phyloP scores from a whole-genome alignment of 2,797 vertebrate genomes.

The Melanotaenia maccullochi region DNA sequence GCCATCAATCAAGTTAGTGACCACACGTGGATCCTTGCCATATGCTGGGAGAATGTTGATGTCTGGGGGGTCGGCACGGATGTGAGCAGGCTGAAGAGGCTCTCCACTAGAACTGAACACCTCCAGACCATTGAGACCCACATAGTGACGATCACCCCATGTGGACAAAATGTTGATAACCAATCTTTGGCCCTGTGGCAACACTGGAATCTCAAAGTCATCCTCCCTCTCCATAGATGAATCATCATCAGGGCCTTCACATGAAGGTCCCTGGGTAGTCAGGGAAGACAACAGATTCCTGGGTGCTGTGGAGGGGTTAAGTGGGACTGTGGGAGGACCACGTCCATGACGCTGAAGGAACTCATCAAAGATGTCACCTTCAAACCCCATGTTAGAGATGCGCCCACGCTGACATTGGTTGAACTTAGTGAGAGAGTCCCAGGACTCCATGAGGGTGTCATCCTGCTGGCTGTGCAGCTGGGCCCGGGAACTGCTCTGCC shows the following conservation, averaged over 20 bases:
- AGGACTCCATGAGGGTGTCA: conserved; percentile 89
- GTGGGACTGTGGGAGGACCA: conserved; percentile 33
- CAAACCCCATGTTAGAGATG: conserved; percentile 90
- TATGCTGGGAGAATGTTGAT: conserved; percentile 93
- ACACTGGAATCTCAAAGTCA: conserved; percentile 92
- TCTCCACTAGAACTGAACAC: conserved; percentile 92
- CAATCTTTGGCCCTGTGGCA: conserved; percentile 89
- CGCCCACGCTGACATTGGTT: conserved; percentile 93
- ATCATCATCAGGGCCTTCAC: conserved; percentile 73
- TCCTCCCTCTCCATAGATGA: conserved; percentile 75
- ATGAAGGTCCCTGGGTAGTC: conserved; percentile 30
- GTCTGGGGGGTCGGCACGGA: conserved; percentile 90
- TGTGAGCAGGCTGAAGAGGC: conserved; percentile 83
- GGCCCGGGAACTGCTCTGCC: conserved; percentile 51
- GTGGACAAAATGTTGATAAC: conserved; percentile 90
- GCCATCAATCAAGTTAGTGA: conserved; percentile 90
- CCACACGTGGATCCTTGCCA: conserved; percentile 90
- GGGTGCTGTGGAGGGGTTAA: conserved; percentile 35
- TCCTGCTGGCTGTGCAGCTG: conserved; percentile 85
- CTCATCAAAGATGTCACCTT: conserved; percentile 93
- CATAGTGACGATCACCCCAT: conserved; percentile 96
- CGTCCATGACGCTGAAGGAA: conserved; percentile 89
- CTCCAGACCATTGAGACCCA: conserved; percentile 95
- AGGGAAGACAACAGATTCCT: conserved; percentile 45
- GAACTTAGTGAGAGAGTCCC: conserved; percentile 92